Base-by-base conservation (phyloP, 2,888 invertebrate genomes). In the Amorpha juglandis region DNA sequence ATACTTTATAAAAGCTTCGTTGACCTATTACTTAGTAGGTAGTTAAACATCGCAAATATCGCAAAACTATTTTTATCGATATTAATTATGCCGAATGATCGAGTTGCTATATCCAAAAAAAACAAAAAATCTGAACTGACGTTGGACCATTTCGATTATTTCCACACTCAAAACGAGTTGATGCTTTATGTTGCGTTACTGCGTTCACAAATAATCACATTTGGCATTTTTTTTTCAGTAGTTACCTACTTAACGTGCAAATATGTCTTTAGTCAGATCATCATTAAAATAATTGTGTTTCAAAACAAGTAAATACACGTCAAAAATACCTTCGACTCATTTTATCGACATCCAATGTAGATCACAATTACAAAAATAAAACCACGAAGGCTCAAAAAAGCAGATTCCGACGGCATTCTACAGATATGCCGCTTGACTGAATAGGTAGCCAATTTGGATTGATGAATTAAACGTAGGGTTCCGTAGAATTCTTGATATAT, bases 321-420 rank as follows among this genome's bases (percentile, higher is more conserved):
- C 19, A 58, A 58, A 58, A 58, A 38, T 12, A 12, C 7, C 42
- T 42, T 58, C 16, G 38, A 42, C 38, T 58, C 58, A 42, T 55
- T 55, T n/a, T 16, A 55, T 55, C 38, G 38, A 58, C 42, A 38
- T 38, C 12, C 16, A 58, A 58, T 58, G 38, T 58, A 42, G 58
- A 42, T 19, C 42, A 58, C 38, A 55, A 55, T 35, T 55, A 55
- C 55, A 53, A 35, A 55, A 58, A 58, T 58, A 42, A 38, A 19
- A 7, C 19, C 33, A n/a, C 53, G 38, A 16, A 16, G 38, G 21
- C 38, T 38, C 4, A 16, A 58, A 38, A 58, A 58, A 58, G 19
- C 11, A 42, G 19, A 58, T 42, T 58, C 58, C 58, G 12, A 19
- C 58, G 1, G 19, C 58, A 58, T 58, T 58, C 58, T 12, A 38